Evolutionary conservation across 2,888 invertebrate genomes (phyloP).

Genomic region (Phaedon cochleariae): DNA sequence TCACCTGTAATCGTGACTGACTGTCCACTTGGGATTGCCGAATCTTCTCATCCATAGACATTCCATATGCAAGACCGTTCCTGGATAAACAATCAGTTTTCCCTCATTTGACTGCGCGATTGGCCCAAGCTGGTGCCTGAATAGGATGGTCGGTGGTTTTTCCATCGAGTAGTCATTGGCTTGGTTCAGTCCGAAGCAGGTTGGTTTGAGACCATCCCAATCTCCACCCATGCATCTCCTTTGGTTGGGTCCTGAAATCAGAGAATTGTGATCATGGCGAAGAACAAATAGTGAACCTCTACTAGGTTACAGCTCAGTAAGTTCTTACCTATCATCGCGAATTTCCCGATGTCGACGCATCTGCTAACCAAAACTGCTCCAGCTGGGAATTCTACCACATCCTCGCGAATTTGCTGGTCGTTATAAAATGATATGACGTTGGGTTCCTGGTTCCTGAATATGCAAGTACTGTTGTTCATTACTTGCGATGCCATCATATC

Average conservation of each 20-base stretch:
- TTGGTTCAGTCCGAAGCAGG: conserved; percentile 84
- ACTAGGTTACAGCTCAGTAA: no score
- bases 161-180: conserved; percentile 89
- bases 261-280: no score
- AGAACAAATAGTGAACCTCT: no score
- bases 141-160: conserved; percentile 84
- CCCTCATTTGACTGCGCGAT: conserved; percentile 90
- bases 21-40: conserved; percentile 86
- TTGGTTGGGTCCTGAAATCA: conserved; percentile 69
- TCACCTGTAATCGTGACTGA: conserved; percentile 72
- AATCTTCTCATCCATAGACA: conserved; percentile 88
- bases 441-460: conserved; percentile 79
- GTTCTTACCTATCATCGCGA: conserved; percentile 70
- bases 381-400: conserved; percentile 79
- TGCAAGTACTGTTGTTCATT: conserved; percentile 71
- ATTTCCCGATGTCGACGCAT: conserved; percentile 88
- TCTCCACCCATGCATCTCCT: conserved; percentile 79
- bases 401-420: conserved; percentile 79
- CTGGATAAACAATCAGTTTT: conserved; percentile 84
- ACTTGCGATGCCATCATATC: conserved; percentile 53
- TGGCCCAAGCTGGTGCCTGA: conserved; percentile 82
- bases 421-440: conserved; percentile 84
- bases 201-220: conserved; percentile 82
- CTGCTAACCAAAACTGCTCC: conserved; percentile 70
- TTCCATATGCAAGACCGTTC: conserved; percentile 86